A percentile compares a stretch with the other conserved stretches of the same genome.
phyloP scores from a whole-genome alignment of 2,113 vertebrate genomes.

The Scomber colias region DNA sequence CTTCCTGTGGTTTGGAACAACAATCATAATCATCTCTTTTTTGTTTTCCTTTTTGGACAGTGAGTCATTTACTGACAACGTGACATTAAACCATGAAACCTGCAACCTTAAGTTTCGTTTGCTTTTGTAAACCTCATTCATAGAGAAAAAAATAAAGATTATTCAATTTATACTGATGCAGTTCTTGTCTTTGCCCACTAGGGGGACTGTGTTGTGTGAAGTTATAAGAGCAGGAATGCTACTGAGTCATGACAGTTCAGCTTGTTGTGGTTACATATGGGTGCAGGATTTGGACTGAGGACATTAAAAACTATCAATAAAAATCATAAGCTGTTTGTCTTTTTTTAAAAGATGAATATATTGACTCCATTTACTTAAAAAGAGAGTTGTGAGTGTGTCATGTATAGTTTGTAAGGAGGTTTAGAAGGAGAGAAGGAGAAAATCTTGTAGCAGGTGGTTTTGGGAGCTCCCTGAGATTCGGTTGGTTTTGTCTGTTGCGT shows the following conservation, averaged over 20 bases:
- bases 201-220: conserved; percentile 67
- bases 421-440: not conserved
- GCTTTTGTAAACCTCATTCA: not conserved
- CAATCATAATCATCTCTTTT: conserved; percentile 8
- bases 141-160: not conserved
- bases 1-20: conserved; percentile 60
- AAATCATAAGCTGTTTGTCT: not conserved
- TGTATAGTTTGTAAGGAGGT: not conserved
- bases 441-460: conserved; percentile 36
- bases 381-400: not conserved
- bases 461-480: conserved; percentile 18
- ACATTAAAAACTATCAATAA: not conserved
- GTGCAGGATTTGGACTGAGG: not conserved
- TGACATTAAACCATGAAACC: conserved; percentile 23
- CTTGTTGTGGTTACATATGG: conserved; percentile 9
- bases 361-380: not conserved
- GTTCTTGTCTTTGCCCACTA: conserved; percentile 57
- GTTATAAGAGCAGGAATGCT: not conserved
- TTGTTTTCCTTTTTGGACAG: conserved; percentile 2
- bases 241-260: conserved; percentile 1
- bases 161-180: conserved; percentile 4
- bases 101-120: conserved; percentile 39
- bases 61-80: conserved; percentile 42
- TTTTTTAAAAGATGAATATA: conserved; percentile 12
- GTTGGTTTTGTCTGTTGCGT: conserved; percentile 45